These are phyloP conservation scores for Cercopithecus mona DNA, from an alignment of 2,113 vertebrate genomes.

Conservation along the genomic window DNA sequence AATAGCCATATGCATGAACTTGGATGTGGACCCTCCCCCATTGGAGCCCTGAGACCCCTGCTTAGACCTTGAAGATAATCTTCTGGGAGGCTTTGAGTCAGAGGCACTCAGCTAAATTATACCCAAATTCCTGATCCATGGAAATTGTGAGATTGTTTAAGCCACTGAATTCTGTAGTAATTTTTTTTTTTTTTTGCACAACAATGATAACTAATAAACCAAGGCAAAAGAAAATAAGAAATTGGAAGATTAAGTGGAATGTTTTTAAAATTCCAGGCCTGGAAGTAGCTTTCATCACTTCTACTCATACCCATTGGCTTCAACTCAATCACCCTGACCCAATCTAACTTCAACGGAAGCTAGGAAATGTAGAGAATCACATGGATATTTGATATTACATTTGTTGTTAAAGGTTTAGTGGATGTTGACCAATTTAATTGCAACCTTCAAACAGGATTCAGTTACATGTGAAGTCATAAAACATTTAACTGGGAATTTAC, in stretches of 20 bases:
- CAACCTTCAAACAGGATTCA: constrained; percentile 56
- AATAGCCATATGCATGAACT: background rate
- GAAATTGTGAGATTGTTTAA: background rate
- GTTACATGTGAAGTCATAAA: constrained; percentile 64
- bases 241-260: background rate
- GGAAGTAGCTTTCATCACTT: background rate
- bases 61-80: background rate
- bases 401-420: background rate
- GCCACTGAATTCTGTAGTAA: background rate
- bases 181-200: background rate
- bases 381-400: background rate
- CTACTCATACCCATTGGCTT: background rate
- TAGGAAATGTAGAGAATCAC: background rate
- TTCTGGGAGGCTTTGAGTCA: background rate
- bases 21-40: background rate
- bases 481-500: constrained; percentile 51
- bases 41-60: background rate
- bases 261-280: background rate
- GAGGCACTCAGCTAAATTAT: background rate
- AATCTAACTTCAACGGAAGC: background rate
- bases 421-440: background rate
- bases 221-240: background rate
- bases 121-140: background rate
- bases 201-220: background rate
- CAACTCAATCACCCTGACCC: background rate